Evolutionary conservation across 2,797 vertebrate species (phyloP), one percentile per base, ranked within the genome.

Genomic region (Argyrosomus regius): DNA sequence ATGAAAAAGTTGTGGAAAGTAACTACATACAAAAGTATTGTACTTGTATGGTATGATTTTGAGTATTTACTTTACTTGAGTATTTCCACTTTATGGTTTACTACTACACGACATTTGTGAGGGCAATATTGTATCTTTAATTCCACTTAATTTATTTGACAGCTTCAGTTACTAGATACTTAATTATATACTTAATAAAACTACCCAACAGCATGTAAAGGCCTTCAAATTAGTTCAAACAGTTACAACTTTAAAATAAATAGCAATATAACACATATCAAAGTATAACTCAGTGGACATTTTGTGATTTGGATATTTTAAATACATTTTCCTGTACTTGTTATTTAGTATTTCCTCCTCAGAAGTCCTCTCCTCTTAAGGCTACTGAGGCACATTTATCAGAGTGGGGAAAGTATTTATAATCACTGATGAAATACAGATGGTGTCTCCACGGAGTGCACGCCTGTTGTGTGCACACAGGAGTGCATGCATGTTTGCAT

Each of bases 361-460:
- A n/a, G 58, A 54, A n/a, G 26, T 43, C 39, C 41, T 48, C 64
- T 69, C 58, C 66, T 71, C 43, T 39, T 31, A 31, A 73, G 43
- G 7, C 77, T 43, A 39, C 56, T 45, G 70, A 75, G 72, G 7
- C 53, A 41, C 60, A 79, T 77, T 78, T 1, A 54, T 77, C 28
- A 72, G 57, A 48, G 35, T n/a, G 56, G 60, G 75, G 63, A 46
- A 57, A 13, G 12, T 58, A 58, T 83, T 78, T 85, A 77, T 59
- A 58, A 70, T 80, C 57, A 41, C 83, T 90, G 81, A 94, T 93
- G 77, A 80, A 77, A 76, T 75, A 79, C 91, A 94, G 93, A 93
- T 94, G 93, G 75, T 8, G 78, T 89, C 87, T 90, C 91, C 41
- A 57, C 39, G 80, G 87, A 90, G 69, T 61, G 57, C 73, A 60